A percentile compares a stretch with the other conserved stretches of the same genome.
Evolutionary conservation across 2,113 vertebrate species (phyloP).

Genomic region (Melierax canorus): DNA sequence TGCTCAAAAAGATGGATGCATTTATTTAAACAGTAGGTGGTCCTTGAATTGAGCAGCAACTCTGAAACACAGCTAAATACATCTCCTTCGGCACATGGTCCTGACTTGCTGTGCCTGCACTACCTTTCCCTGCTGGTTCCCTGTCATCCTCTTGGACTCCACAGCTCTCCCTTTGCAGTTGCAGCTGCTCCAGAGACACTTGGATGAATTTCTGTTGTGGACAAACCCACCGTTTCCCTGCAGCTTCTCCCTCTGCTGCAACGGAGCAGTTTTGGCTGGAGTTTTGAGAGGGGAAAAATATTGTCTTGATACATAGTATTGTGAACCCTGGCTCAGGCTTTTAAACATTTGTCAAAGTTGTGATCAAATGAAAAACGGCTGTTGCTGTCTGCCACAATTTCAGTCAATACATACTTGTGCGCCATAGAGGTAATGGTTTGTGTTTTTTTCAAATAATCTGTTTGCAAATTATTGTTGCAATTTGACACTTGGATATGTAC

Average conservation of each 20-base stretch:
- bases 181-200: background rate
- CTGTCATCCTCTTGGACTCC: background rate
- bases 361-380: background rate
- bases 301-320: background rate
- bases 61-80: background rate
- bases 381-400: background rate
- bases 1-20: background rate
- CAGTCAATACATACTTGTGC: background rate
- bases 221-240: background rate
- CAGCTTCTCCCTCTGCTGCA: background rate
- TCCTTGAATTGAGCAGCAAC: background rate
- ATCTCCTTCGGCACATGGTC: background rate
- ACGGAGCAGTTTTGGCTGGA: background rate
- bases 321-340: background rate
- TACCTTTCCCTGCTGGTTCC: background rate
- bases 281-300: background rate
- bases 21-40: background rate
- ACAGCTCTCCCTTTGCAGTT: background rate
- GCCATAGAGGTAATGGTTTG: background rate
- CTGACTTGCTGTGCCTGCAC: background rate
- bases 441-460: background rate
- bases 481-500: background rate
- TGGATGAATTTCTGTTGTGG: background rate
- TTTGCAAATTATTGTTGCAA: background rate
- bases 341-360: background rate